Evolutionary conservation across 2,888 invertebrate genomes (phyloP).

Genomic region (Cephalotes varians): DNA sequence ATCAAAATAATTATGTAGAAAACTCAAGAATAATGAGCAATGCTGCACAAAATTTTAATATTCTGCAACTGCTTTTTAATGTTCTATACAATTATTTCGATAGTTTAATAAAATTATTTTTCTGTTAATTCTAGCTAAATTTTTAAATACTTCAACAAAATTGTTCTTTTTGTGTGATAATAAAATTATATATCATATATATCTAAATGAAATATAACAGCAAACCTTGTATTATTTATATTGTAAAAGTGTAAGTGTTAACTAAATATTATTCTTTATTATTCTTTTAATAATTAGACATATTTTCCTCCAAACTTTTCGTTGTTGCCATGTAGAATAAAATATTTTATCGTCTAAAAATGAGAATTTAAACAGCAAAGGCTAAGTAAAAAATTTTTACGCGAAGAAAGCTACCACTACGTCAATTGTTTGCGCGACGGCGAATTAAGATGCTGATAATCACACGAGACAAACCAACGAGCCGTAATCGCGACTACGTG

Average conservation of each 20-base stretch:
- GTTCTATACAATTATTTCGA: no score
- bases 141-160: no score
- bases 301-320: neutral
- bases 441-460: slow-evolving; percentile 13
- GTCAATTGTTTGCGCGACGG: neutral
- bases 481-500: slow-evolving; percentile 26
- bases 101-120: no score
- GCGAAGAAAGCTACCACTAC: neutral
- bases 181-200: neutral
- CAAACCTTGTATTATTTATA: neutral
- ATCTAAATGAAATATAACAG: neutral
- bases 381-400: neutral
- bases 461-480: neutral
- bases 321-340: neutral
- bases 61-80: no score
- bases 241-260: neutral
- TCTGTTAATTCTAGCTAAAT: no score
- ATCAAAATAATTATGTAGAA: neutral
- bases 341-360: neutral
- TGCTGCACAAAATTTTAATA: no score
- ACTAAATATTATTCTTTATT: neutral
- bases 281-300: neutral
- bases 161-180: no score
- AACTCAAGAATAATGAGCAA: no score
- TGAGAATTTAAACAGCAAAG: neutral